Percentiles rank a stretch among this genome's conserved stretches.
These are phyloP conservation scores for Colossoma macropomum DNA, from an alignment of 2,113 vertebrate genomes.

Conservation along the genomic window DNA sequence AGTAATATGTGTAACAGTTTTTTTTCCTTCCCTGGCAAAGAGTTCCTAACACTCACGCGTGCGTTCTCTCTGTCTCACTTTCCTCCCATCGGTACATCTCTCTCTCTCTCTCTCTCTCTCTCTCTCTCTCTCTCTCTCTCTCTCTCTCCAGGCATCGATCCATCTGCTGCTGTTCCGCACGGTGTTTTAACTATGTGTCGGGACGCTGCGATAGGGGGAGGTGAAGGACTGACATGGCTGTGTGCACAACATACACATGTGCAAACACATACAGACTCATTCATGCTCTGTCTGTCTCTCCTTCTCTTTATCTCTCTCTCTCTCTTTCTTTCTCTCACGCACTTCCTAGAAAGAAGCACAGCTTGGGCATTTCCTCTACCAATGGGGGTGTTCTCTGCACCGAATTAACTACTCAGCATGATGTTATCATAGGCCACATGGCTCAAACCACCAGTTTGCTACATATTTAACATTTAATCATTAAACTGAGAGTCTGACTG, in stretches of 20 bases:
- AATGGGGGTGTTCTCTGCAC: constrained; percentile 50
- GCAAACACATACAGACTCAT: constrained; percentile 38
- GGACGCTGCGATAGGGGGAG: constrained; percentile 27
- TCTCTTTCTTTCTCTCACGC: neutral
- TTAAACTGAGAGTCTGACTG: constrained; percentile 46
- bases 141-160: constrained; percentile 35
- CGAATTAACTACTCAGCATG: constrained; percentile 53
- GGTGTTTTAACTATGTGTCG: constrained; percentile 40
- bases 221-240: constrained; percentile 26
- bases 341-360: constrained; percentile 41
- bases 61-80: constrained; percentile 38
- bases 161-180: constrained; percentile 47
- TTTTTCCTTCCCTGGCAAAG: constrained; percentile 44
- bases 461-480: constrained; percentile 54
- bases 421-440: constrained; percentile 49
- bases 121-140: constrained; percentile 20
- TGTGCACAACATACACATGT: constrained; percentile 24
- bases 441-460: constrained; percentile 41
- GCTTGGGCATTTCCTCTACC: constrained; percentile 47
- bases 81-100: neutral
- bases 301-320: neutral
- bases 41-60: constrained; percentile 44
- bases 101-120: constrained; percentile 34
- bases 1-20: constrained; percentile 56
- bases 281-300: constrained; percentile 11